Evolutionary conservation across 2,888 invertebrate species (phyloP).

Genomic region (Chrysopilus asiliformis): DNA sequence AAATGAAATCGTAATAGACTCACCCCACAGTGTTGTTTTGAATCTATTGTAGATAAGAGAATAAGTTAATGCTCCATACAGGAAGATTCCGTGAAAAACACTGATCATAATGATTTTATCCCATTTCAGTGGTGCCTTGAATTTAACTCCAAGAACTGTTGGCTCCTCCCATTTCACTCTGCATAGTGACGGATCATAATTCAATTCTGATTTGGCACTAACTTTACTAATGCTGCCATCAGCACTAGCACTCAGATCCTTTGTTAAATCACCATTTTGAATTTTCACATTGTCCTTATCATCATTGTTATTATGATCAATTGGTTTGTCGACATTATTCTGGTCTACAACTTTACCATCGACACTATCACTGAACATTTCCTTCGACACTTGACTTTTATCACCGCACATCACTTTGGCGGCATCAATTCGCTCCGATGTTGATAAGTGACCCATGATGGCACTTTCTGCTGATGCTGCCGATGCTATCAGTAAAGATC

Average conservation of each 20-base stretch:
- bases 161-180: conserved; percentile 13
- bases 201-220: conserved; percentile 3
- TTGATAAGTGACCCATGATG: conserved; percentile 34
- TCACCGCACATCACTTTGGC: conserved; percentile 15
- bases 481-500: too few species aligned
- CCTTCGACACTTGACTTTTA: neutral
- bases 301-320: conserved; percentile 8
- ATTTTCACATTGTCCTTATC: conserved; percentile 1
- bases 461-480: too few species aligned
- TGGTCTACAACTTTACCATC: conserved; percentile 12
- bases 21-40: conserved; percentile 45
- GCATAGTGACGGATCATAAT: neutral
- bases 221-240: neutral
- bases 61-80: conserved; percentile 32
- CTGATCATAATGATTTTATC: conserved; percentile 43
- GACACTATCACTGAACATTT: neutral
- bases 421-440: conserved; percentile 28
- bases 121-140: conserved; percentile 52
- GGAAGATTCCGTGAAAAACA: conserved; percentile 38
- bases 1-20: too few species aligned
- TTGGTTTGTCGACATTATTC: neutral
- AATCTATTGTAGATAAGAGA: conserved; percentile 27
- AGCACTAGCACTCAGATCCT: neutral
- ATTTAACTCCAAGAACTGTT: conserved; percentile 34
- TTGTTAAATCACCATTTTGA: conserved; percentile 12